Conservation (phyloP, 2,888 invertebrate genomes). For the Dolichopus griseipennis region DNA sequence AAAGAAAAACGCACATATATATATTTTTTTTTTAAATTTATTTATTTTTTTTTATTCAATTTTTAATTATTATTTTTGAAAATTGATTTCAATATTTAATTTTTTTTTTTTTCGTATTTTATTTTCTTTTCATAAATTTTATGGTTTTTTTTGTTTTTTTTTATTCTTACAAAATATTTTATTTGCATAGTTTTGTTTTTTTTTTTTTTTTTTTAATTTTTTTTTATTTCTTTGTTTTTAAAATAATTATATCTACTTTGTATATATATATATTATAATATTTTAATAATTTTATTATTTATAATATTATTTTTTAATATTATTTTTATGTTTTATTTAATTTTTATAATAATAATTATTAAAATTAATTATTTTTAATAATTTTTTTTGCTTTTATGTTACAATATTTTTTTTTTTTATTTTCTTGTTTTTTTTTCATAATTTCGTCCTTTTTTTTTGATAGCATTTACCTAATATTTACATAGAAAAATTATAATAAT, state of each 20-base stretch:
- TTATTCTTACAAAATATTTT: conserved; percentile 15
- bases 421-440: background rate
- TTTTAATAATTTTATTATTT: conserved; percentile 2
- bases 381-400: background rate
- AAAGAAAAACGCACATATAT: background rate
- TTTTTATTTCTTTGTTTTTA: background rate
- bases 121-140: conserved; percentile 6
- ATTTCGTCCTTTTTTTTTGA: background rate
- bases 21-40: conserved; percentile 9
- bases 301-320: background rate
- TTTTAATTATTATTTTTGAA: conserved; percentile 11
- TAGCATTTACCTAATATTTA: conserved; percentile 5
- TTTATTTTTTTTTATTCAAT: conserved; percentile 5
- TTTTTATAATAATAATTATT: background rate
- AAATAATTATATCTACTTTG: conserved; percentile 17
- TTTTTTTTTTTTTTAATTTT: background rate
- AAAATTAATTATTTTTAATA: background rate
- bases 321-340: background rate
- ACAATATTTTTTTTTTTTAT: background rate
- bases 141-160: background rate
- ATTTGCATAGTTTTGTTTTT: conserved; percentile 10
- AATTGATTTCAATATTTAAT: conserved; percentile 10
- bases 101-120: conserved; percentile 9
- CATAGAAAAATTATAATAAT: background rate
- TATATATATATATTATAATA: conserved; percentile 15